Conservation (phyloP, 2,888 invertebrate genomes). For the Cheilosia grossa region DNA sequence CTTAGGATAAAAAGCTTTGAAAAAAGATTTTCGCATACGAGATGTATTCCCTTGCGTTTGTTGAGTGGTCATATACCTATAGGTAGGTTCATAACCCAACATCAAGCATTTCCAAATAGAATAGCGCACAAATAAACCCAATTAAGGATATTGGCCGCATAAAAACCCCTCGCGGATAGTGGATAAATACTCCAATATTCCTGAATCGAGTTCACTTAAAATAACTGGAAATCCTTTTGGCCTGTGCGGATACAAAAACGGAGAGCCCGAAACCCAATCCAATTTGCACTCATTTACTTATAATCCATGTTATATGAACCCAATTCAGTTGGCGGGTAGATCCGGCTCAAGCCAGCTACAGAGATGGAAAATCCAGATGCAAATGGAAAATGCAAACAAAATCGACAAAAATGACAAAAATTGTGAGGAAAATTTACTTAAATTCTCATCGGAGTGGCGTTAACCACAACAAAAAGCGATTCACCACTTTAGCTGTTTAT, state of each 20-base stretch:
- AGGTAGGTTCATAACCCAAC: neutral
- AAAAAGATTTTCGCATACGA: neutral
- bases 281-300: slow-evolving; percentile 51
- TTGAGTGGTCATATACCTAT: neutral
- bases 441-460: slow-evolving; percentile 39
- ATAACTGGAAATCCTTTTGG: slow-evolving; percentile 16
- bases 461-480: slow-evolving; percentile 61
- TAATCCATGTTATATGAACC: slow-evolving; percentile 56
- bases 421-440: slow-evolving; percentile 46
- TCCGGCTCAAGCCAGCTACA: neutral
- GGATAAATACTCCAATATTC: neutral
- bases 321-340: slow-evolving; percentile 26
- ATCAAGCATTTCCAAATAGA: neutral
- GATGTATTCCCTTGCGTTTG: neutral
- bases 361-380: slow-evolving; percentile 12
- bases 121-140: neutral
- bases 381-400: slow-evolving; percentile 11
- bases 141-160: neutral
- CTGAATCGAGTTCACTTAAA: slow-evolving; percentile 18
- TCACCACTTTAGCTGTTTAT: slow-evolving; percentile 71
- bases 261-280: slow-evolving; percentile 53
- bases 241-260: neutral
- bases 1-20: neutral
- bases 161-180: neutral
- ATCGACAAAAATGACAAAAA: slow-evolving; percentile 9